Conservation (phyloP, 2,113 vertebrate species). For the Gnathonemus echidnorhynchus region DNA sequence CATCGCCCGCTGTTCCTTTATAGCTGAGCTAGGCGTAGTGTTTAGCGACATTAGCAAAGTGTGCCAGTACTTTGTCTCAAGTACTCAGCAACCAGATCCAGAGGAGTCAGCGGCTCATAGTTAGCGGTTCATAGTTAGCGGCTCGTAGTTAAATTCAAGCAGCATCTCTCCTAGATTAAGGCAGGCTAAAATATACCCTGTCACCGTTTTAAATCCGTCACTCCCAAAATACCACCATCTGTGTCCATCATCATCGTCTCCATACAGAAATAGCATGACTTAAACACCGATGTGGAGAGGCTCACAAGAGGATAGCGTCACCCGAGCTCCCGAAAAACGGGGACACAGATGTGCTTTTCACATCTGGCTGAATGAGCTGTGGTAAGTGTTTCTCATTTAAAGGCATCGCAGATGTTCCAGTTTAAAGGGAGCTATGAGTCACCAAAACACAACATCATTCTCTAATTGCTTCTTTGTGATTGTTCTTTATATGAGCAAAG, state of each 20-base stretch:
- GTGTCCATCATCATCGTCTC: not conserved
- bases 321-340: not conserved
- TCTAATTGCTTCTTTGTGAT: slow-evolving; percentile 13
- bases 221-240: not conserved
- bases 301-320: not conserved
- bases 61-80: not conserved
- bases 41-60: not conserved
- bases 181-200: not conserved
- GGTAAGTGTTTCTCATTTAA: not conserved
- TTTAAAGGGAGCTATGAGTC: not conserved
- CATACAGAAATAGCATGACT: slow-evolving; percentile 1
- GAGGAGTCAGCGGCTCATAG: not conserved
- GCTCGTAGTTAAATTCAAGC: not conserved
- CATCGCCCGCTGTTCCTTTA: not conserved
- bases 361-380: not conserved
- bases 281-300: not conserved
- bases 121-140: not conserved
- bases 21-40: not conserved
- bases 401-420: not conserved
- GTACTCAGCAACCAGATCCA: not conserved
- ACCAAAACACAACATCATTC: not conserved
- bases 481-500: not conserved
- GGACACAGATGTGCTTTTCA: not conserved
- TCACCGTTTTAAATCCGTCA: not conserved
- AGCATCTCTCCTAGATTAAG: not conserved